phyloP scores from a whole-genome alignment of 2,888 invertebrate genomes.

The Drosophila maculinotata region DNA sequence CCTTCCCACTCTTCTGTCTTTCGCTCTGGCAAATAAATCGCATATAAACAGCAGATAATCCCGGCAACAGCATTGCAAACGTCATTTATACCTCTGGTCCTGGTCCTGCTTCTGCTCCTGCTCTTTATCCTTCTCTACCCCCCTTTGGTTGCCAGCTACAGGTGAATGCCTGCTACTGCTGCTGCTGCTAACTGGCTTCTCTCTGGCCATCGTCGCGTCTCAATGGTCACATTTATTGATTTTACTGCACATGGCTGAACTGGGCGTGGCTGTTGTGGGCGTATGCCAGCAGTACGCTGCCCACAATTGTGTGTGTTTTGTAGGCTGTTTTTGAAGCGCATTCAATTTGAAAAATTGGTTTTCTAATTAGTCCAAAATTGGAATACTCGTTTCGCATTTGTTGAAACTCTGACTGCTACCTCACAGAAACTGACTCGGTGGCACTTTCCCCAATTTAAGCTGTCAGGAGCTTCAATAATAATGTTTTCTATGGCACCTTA shows the following conservation, averaged over 20 bases:
- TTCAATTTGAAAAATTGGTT: constrained; percentile 58
- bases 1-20: neutral
- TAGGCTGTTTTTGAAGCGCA: constrained; percentile 30
- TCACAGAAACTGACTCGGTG: too few relatives aligned
- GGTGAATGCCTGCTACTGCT: constrained; percentile 34
- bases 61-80: constrained; percentile 62
- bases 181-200: neutral
- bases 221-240: constrained; percentile 52
- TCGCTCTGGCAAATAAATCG: constrained; percentile 61
- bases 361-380: constrained; percentile 58
- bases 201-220: constrained; percentile 26
- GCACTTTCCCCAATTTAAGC: constrained; percentile 6
- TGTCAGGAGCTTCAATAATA: constrained; percentile 7
- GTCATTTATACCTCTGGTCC: constrained; percentile 53
- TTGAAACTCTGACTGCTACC: too few relatives aligned
- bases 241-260: constrained; percentile 24
- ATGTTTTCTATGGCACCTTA: neutral
- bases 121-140: neutral
- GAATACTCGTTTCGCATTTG: constrained; percentile 9
- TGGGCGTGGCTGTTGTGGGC: constrained; percentile 8
- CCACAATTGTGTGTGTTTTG: constrained; percentile 1
- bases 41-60: constrained; percentile 79
- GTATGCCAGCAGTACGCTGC: neutral
- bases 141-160: constrained; percentile 34
- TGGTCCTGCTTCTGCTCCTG: neutral